Percentiles rank a stretch among this genome's conserved stretches.
Conservation (phyloP, 2,113 vertebrate species). For the Paracyprichromis sp. region DNA sequence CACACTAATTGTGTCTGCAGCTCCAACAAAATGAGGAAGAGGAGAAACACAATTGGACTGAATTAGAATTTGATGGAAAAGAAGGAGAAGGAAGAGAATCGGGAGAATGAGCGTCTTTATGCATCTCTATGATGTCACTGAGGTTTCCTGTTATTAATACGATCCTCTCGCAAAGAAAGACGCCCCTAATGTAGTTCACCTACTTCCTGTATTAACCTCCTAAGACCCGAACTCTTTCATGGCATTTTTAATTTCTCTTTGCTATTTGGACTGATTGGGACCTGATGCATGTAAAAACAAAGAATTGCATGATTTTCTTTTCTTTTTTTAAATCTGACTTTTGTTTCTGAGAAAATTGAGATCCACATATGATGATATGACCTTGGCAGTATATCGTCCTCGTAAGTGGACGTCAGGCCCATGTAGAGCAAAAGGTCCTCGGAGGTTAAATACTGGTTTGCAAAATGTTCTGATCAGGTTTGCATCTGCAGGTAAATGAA, state of each 20-base stretch:
- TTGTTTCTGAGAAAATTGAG: not conserved
- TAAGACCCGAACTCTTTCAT: not conserved
- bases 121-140: rapidly evolving
- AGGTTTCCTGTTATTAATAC: not conserved
- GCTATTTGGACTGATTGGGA: not conserved
- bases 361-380: not conserved
- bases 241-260: not conserved
- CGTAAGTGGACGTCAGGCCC: not conserved
- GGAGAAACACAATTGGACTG: not conserved
- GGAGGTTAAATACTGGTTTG: not conserved
- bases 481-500: not conserved
- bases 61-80: not conserved
- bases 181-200: not conserved
- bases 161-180: not conserved
- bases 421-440: not conserved
- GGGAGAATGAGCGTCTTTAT: not conserved
- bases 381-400: not conserved
- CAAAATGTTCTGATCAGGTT: not conserved
- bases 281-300: not conserved
- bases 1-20: not conserved
- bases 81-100: not conserved
- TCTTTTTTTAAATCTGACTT: not conserved
- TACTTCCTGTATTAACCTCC: not conserved
- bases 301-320: not conserved
- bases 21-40: not conserved